A percentile compares a stretch with the other conserved stretches of the same genome.
phyloP scores from a whole-genome alignment of 2,113 vertebrate genomes.

The Myiozetetes cayanensis region DNA sequence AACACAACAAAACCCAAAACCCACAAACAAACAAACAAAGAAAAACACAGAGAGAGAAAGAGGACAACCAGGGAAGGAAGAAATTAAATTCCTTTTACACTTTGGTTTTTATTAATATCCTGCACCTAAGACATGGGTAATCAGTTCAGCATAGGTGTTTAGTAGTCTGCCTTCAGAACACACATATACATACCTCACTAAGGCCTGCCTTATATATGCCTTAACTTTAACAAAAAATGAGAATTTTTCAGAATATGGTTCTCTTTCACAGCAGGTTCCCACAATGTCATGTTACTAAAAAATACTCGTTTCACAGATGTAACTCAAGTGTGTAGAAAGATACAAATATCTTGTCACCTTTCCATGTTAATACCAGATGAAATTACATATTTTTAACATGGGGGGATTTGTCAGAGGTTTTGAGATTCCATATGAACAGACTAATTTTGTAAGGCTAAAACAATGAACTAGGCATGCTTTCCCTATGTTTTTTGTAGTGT shows the following conservation, averaged over 20 bases:
- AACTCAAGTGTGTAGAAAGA: not conserved
- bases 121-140: not conserved
- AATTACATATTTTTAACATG: not conserved
- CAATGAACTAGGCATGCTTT: not conserved
- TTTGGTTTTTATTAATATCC: not conserved
- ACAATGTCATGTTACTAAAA: not conserved
- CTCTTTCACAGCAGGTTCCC: not conserved
- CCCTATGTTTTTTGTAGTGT: not conserved
- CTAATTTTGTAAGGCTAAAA: not conserved
- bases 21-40: too few relatives aligned
- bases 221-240: not conserved
- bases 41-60: fast-evolving
- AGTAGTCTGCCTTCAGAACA: not conserved
- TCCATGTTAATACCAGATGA: not conserved
- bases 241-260: not conserved
- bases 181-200: not conserved
- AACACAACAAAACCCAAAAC: too few relatives aligned
- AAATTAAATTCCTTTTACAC: not conserved
- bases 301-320: not conserved
- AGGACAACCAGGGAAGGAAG: not conserved
- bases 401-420: not conserved
- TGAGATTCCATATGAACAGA: not conserved
- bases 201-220: not conserved
- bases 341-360: not conserved
- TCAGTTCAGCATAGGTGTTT: not conserved